Evolutionary conservation across 2,113 vertebrate genomes (phyloP), one percentile per base, ranked within the genome.

Genomic region (Cyprinodon variegatus): DNA sequence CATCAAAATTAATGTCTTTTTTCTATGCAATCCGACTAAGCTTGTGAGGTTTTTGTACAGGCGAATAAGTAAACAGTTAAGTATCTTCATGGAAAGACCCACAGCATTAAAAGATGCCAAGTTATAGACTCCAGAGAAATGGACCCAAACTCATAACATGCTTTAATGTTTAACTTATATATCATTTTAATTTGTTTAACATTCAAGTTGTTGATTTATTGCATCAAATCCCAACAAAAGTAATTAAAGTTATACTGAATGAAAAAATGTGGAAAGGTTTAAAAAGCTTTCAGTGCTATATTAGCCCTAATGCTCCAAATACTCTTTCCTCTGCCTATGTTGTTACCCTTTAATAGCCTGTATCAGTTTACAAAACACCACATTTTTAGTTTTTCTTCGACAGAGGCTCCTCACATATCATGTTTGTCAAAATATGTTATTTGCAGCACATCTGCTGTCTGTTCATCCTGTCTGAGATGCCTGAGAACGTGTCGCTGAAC

Each of bases 401-500:
- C 4, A 41, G 41, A 41, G 9, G 9, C 9, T 22, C 48, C 60
- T 36, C 62, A 53, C 12, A 64, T 57, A 37, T 11, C 61, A 36
- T 29, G 9, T n/a, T 29, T 53, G 37, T 22, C 60, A 46, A 11
- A 57, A 60, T 38, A 1, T 5, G 36, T n/a, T 14, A 39, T 77
- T 64, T 36, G 46, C 45, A 20, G 41, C 15, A 20, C 14, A 50
- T 77, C 10, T 70, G 57, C 67, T 70, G 60, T 13, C 13, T 0
- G 12, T 50, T 63, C 39, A 67, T 53, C 17, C 36, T 68, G 9
- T 38, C 20, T 50, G 46, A 10, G 60, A 37, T 62, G 66, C 36
- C 38, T 71, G 10, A 66, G 74, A 70, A 84, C 75, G 76, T 71
- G 66, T 66, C 70, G 50, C 64, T 76, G 83, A 69, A 5, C 53